These are phyloP conservation scores for Himalopsyche phryganea DNA, from an alignment of 1,140 invertebrate genomes.

Conservation along the genomic window DNA sequence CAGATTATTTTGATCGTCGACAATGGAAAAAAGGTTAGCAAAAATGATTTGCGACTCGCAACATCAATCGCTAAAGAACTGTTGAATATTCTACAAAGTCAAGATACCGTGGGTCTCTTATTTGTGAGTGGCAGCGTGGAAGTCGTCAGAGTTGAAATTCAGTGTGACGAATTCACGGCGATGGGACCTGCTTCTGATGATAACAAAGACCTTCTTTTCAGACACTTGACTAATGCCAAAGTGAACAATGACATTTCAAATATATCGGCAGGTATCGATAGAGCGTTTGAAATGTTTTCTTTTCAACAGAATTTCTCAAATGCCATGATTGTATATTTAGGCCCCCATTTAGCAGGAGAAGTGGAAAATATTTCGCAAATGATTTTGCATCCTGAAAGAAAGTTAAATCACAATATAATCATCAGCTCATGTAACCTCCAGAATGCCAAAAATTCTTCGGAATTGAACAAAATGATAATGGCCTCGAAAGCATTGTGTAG, in stretches of 20 bases:
- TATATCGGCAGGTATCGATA: slow-evolving; percentile 7
- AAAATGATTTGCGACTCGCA: slow-evolving; percentile 43
- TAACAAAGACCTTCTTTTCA: slow-evolving; percentile 15
- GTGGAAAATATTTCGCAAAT: no score
- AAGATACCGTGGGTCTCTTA: slow-evolving; percentile 38
- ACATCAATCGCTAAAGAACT: slow-evolving; percentile 43
- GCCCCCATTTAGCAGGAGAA: no score
- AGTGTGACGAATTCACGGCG: not conserved
- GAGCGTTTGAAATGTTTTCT: not conserved
- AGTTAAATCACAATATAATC: no score
- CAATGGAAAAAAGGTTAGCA: slow-evolving; percentile 37
- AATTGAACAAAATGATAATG: no score
- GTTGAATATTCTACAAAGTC: slow-evolving; percentile 41
- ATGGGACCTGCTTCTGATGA: slow-evolving; percentile 8
- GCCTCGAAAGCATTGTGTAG: no score
- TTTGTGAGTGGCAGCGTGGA: not conserved
- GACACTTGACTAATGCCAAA: slow-evolving; percentile 7
- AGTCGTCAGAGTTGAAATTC: slow-evolving; percentile 32
- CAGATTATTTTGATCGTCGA: slow-evolving; percentile 46
- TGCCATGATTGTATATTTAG: no score
- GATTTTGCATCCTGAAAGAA: no score
- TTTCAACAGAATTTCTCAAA: not conserved
- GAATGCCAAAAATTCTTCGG: no score
- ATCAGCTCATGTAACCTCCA: no score
- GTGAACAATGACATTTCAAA: not conserved